These are phyloP conservation scores for Seriola aureovittata DNA, from an alignment of 2,113 vertebrate genomes.

Conservation along the genomic window DNA sequence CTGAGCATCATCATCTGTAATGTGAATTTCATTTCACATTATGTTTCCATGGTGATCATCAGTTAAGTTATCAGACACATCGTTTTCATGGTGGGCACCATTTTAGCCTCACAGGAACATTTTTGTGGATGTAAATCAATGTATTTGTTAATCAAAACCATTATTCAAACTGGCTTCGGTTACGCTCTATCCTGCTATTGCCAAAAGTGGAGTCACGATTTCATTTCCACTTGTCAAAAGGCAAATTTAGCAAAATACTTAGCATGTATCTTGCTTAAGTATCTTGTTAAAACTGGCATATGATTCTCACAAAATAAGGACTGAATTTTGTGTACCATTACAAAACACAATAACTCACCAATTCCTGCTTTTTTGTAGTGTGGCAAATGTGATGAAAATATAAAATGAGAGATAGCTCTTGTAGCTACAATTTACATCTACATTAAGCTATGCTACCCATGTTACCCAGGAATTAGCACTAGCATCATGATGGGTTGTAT, in stretches of 20 bases:
- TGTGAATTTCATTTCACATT: conserved; percentile 21
- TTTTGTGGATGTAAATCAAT: not conserved
- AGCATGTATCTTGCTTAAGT: not conserved
- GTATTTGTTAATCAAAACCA: not conserved
- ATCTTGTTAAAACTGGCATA: not conserved
- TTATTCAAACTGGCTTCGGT: conserved; percentile 1
- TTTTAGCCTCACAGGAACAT: not conserved
- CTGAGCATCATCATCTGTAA: conserved; percentile 9
- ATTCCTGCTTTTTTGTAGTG: not conserved
- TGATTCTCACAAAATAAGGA: not conserved
- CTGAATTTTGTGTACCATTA: not conserved
- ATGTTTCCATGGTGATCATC: conserved; percentile 24
- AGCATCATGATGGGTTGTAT: too few species aligned
- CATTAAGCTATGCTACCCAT: too few species aligned
- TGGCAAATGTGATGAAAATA: too few species aligned
- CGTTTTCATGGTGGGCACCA: conserved; percentile 55
- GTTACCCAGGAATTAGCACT: too few species aligned
- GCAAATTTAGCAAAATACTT: too few species aligned
- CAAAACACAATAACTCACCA: not conserved
- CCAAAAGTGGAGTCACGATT: not conserved
- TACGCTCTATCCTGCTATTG: not conserved
- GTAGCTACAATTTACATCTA: too few species aligned
- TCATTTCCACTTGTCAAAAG: not conserved
- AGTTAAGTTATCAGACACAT: conserved; percentile 20
- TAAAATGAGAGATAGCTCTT: too few species aligned